Evolutionary conservation across 2,113 vertebrate species (phyloP), one percentile per base, ranked within the genome.

Genomic region (Pelobates fuscus): DNA sequence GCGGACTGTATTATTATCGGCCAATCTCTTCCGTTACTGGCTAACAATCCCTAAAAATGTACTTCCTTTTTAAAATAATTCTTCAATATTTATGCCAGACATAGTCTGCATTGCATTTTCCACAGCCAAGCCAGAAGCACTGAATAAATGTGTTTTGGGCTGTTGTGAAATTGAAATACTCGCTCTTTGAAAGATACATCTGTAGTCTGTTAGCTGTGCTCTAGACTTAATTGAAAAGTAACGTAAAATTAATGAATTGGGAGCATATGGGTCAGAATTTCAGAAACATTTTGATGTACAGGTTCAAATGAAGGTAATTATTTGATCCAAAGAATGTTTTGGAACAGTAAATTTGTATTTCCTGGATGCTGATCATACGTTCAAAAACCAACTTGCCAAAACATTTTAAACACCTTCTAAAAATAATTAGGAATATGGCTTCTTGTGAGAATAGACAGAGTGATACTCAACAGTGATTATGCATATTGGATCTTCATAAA

Each of bases 121-220:
- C 54, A 46, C 64, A 21, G 72, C 55, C 64, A 76, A 76, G 72
- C 54, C 72, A 76, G 72, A 59, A 76, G 64, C 72, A 52, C 55
- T 46, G 17, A 49, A 8, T 49, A 67, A 76, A 60, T 76, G 26
- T 76, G 25, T 60, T 67, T 75, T 67, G 66, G 3, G 27, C 61
- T 58, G 57, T 62, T 71, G 26, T 67, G 54, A 76, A 59, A 67
- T 59, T 30, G 15, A 75, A 54, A 44, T 46, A n/a, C 25, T 43
- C 23, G 37, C 29, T 70, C 23, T 60, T 60, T 26, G 66, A 64
- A 63, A 67, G n/a, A 49, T 59, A 60, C 72, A 76, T 76, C 72
- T 76, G 72, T 66, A 46, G 55, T 41, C 26, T 60, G 64, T 76
- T 76, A 76, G 72, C 44, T 67, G 72, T 67, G 21, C 64, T 64